phyloP scores from a whole-genome alignment of 2,113 vertebrate species.

The Heloderma charlesbogerti region DNA sequence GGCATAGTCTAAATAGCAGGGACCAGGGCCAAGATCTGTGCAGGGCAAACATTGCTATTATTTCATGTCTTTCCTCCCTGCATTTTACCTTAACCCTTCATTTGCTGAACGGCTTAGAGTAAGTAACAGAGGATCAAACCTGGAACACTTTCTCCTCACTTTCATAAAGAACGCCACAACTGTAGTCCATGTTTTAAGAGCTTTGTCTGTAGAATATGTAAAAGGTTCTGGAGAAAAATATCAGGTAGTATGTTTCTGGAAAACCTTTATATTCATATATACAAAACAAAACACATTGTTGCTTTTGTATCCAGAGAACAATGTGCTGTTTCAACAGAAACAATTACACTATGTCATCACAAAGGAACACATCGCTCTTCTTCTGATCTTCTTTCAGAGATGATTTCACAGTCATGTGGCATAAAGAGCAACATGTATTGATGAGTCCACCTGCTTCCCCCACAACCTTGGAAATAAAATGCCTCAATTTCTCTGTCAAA shows the following conservation, averaged over 20 bases:
- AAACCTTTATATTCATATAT: no score
- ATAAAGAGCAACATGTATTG: not conserved
- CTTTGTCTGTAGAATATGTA: not conserved
- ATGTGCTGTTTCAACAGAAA: not conserved
- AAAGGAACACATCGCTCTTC: not conserved
- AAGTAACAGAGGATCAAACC: not conserved
- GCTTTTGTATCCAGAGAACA: slow-evolving; percentile 7
- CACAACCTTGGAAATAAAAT: not conserved
- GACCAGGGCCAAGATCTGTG: slow-evolving; percentile 5
- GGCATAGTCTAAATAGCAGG: slow-evolving; percentile 12
- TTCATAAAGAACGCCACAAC: not conserved
- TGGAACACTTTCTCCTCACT: not conserved
- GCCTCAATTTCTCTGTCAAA: not conserved
- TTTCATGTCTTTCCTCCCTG: slow-evolving; percentile 1
- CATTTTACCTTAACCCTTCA: slow-evolving; percentile 3
- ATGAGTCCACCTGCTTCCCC: not conserved
- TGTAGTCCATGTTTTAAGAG: not conserved
- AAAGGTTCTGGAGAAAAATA: not conserved
- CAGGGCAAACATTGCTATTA: slow-evolving; percentile 23
- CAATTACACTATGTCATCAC: not conserved
- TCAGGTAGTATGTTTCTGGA: not conserved
- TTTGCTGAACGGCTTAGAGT: not conserved
- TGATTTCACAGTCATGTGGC: slow-evolving; percentile 11
- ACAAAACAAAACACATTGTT: slow-evolving; percentile 2
- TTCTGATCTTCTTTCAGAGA: not conserved